Evolutionary conservation across 2,113 vertebrate species (phyloP).

Genomic region (Hippopotamus amphibius): DNA sequence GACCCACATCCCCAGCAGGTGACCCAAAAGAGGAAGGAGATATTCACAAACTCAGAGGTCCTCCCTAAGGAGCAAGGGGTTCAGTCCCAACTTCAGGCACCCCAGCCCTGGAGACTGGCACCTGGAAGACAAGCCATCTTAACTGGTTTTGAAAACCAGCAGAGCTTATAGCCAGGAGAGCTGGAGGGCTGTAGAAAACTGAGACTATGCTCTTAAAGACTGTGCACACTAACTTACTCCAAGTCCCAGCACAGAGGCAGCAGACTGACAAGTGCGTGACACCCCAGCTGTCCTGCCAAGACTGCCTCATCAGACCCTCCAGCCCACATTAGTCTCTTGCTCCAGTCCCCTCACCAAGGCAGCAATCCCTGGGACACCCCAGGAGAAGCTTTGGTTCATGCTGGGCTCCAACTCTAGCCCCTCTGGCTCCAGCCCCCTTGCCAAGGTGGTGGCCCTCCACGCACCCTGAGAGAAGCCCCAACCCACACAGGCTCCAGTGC

Average conservation of each 20-base stretch:
- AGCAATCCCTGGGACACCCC: background rate
- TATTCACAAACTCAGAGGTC: background rate
- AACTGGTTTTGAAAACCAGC: background rate
- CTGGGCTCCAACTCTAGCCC: background rate
- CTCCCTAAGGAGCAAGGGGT: background rate
- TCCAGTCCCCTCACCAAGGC: background rate
- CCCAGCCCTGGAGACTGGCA: background rate
- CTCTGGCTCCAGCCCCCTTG: background rate
- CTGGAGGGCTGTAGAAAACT: background rate
- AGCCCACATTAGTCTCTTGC: background rate
- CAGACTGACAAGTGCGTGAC: background rate
- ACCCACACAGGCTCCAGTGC: background rate
- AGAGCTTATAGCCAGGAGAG: background rate
- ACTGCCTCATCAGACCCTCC: background rate
- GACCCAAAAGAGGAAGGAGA: background rate
- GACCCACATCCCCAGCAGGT: background rate
- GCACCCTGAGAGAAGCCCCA: background rate
- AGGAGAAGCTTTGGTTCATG: background rate
- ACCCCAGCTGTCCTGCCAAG: background rate
- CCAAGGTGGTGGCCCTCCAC: background rate
- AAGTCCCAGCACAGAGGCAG: background rate
- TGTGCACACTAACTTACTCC: background rate
- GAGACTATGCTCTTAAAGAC: background rate
- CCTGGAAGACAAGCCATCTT: background rate
- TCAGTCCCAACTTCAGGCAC: background rate